A percentile compares a stretch with the other conserved stretches of the same genome.
phyloP scores from a whole-genome alignment of 2,888 invertebrate genomes.

The Acleris cristana region DNA sequence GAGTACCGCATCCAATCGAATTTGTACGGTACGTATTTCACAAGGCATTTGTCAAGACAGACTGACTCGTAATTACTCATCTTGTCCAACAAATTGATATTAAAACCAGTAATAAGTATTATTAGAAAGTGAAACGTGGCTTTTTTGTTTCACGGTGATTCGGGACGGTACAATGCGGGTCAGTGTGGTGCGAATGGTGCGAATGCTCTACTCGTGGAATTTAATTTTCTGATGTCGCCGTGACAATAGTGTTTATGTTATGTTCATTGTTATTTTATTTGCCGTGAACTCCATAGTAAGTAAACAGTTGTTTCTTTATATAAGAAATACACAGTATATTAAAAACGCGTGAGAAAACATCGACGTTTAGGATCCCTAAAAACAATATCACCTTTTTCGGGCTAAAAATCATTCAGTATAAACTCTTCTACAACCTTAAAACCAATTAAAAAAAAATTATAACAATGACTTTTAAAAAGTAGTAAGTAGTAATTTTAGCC shows the following conservation, averaged over 20 bases:
- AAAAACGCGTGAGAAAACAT: too few relatives aligned
- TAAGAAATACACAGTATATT: too few relatives aligned
- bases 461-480: too few relatives aligned
- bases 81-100: slow-evolving; percentile 75
- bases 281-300: too few relatives aligned
- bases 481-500: too few relatives aligned
- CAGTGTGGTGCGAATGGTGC: slow-evolving; percentile 5
- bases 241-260: slow-evolving; percentile 3
- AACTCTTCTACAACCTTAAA: too few relatives aligned
- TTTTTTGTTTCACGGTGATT: slow-evolving; percentile 34
- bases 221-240: slow-evolving; percentile 14
- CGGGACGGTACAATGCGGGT: slow-evolving; percentile 17
- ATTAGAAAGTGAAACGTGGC: slow-evolving; percentile 51
- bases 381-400: too few relatives aligned
- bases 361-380: too few relatives aligned
- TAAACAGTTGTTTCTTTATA: too few relatives aligned
- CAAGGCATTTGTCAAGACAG: slow-evolving; percentile 76
- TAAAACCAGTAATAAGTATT: slow-evolving; percentile 57
- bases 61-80: slow-evolving; percentile 74
- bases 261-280: too few relatives aligned
- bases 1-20: slow-evolving; percentile 68
- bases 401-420: too few relatives aligned
- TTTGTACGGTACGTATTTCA: slow-evolving; percentile 75
- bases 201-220: slow-evolving; percentile 21
- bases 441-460: too few relatives aligned